A percentile compares a stretch with the other conserved stretches of the same genome.
These are phyloP conservation scores for Sesamia nonagrioides DNA, from an alignment of 1,140 invertebrate genomes.

Conservation along the genomic window DNA sequence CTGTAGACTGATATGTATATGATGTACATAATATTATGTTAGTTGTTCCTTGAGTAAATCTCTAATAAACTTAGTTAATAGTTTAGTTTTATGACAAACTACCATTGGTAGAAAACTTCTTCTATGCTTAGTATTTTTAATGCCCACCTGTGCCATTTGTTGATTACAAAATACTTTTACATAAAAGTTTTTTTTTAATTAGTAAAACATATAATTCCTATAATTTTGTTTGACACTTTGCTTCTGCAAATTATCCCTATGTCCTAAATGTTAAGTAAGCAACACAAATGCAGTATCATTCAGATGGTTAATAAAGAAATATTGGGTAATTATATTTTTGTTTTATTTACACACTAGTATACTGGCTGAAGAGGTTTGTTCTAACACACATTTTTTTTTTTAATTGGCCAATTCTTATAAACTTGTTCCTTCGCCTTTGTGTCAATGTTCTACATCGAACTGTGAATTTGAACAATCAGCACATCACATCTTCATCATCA, in stretches of 20 bases:
- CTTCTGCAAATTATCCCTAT: conserved; percentile 1
- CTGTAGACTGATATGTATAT: conserved; percentile 47
- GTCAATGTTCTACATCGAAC: too few species aligned
- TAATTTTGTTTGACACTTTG: conserved; percentile 14
- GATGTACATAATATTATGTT: conserved; percentile 30
- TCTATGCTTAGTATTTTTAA: conserved; percentile 19
- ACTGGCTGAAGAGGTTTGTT: too few species aligned
- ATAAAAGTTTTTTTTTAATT: background rate
- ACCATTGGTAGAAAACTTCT: background rate
- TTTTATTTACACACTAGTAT: conserved; percentile 26
- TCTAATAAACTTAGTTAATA: conserved; percentile 1
- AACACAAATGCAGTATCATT: background rate
- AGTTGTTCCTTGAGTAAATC: conserved; percentile 39
- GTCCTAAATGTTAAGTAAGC: background rate
- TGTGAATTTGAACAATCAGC: too few species aligned
- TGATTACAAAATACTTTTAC: conserved; percentile 11
- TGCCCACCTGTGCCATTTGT: conserved; percentile 36
- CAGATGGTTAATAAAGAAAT: conserved; percentile 32
- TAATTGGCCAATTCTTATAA: too few species aligned
- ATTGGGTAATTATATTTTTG: conserved; percentile 16
- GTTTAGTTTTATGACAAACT: conserved; percentile 16
- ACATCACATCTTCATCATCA: too few species aligned
- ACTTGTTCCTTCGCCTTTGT: too few species aligned
- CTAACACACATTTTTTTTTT: too few species aligned
- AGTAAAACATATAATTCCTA: background rate